Evolutionary conservation across 64 coral and sea anemone species (phyloP).

Genomic region (Pocillopora damicornis): DNA sequence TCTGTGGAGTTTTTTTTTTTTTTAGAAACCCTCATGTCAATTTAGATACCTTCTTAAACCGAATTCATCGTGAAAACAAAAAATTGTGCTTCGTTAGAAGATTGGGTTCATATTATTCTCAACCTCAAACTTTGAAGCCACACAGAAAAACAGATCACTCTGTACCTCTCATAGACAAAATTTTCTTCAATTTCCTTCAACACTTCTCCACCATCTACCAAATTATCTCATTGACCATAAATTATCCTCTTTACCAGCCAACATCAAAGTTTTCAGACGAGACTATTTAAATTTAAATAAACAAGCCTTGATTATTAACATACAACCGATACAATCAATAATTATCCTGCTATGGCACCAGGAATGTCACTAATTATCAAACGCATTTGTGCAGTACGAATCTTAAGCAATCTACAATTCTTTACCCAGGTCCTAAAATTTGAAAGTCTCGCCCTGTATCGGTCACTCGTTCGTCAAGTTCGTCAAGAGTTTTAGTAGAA

Average conservation of each 20-base stretch:
- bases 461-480: too few species aligned
- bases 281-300: too few species aligned
- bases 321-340: too few species aligned
- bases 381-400: background rate
- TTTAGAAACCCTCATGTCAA: constrained; percentile 43
- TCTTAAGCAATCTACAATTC: background rate
- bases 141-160: constrained; percentile 4
- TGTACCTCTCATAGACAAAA: too few species aligned
- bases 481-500: too few species aligned
- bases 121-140: constrained; percentile 37
- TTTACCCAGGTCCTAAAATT: background rate
- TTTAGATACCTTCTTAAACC: background rate
- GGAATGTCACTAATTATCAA: background rate
- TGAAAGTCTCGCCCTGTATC: too few species aligned
- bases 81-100: background rate
- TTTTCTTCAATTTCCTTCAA: too few species aligned
- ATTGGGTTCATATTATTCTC: constrained; percentile 28
- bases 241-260: too few species aligned
- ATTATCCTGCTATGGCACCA: background rate
- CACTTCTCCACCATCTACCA: too few species aligned
- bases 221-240: too few species aligned
- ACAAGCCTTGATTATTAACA: too few species aligned
- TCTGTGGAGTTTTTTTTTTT: constrained; percentile 17
- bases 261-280: too few species aligned
- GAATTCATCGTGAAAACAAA: constrained; percentile 11